Conservation (phyloP, 2,113 vertebrate species). For the Prolemur simus region DNA sequence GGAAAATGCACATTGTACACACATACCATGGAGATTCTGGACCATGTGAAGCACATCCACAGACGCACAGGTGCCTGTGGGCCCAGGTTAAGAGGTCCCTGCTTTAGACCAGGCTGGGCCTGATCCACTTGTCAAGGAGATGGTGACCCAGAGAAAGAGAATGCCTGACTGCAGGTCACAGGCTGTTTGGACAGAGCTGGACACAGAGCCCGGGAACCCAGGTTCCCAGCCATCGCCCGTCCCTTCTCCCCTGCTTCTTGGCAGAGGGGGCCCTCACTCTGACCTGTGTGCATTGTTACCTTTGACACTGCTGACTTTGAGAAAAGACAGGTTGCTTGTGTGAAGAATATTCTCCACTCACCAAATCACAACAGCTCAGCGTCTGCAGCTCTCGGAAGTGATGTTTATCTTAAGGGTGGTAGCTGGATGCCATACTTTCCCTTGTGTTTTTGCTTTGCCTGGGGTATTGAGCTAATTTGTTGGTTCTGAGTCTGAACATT, state of each 20-base stretch:
- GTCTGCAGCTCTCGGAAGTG: background rate
- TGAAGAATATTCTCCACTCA: background rate
- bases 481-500: slow-evolving; percentile 37
- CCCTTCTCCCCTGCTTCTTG: background rate
- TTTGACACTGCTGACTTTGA: background rate
- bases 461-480: slow-evolving; percentile 56
- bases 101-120: background rate
- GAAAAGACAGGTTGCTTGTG: background rate
- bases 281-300: background rate
- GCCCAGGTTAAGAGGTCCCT: background rate
- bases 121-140: background rate
- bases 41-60: background rate
- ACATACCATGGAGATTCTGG: background rate
- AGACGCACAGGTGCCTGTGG: background rate
- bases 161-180: background rate
- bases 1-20: background rate
- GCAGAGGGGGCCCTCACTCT: background rate
- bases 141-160: background rate
- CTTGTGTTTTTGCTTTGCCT: slow-evolving; percentile 33
- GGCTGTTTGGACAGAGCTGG: background rate
- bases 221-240: too few relatives aligned
- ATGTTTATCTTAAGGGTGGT: background rate
- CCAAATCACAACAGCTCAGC: background rate
- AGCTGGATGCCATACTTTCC: background rate
- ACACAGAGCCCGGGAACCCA: background rate